Conservation (phyloP, 2,797 vertebrate genomes). For the Streptopelia turtur region DNA sequence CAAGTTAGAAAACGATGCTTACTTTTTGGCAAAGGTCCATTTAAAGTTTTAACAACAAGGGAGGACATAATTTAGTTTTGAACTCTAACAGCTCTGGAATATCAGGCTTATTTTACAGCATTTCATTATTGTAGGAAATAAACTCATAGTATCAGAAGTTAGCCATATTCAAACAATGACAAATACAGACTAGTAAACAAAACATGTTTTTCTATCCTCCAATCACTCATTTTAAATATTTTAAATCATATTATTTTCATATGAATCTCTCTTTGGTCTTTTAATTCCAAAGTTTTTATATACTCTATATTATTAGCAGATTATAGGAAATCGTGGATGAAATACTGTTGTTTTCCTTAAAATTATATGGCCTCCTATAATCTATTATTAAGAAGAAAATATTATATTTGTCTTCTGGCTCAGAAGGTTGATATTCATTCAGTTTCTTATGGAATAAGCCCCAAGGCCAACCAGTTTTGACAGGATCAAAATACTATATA, state of each 20-base stretch:
- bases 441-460: not conserved
- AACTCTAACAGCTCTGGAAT: not conserved
- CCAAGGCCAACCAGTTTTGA: not conserved
- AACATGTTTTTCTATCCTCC: not conserved
- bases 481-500: not conserved
- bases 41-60: not conserved
- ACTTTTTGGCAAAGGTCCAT: not conserved
- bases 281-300: not conserved
- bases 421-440: not conserved
- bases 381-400: not conserved
- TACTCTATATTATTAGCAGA: not conserved
- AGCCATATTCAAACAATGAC: not conserved
- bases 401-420: not conserved
- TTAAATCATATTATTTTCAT: too few species aligned
- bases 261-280: not conserved
- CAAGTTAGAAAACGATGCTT: not conserved
- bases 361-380: not conserved
- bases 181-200: not conserved
- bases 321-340: not conserved
- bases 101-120: not conserved
- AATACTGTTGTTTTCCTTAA: not conserved
- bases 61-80: not conserved
- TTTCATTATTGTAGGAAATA: not conserved
- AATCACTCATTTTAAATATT: not conserved
- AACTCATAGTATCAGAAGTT: not conserved